phyloP scores from a whole-genome alignment of 2,113 vertebrate species.

The Apteryx owenii region DNA sequence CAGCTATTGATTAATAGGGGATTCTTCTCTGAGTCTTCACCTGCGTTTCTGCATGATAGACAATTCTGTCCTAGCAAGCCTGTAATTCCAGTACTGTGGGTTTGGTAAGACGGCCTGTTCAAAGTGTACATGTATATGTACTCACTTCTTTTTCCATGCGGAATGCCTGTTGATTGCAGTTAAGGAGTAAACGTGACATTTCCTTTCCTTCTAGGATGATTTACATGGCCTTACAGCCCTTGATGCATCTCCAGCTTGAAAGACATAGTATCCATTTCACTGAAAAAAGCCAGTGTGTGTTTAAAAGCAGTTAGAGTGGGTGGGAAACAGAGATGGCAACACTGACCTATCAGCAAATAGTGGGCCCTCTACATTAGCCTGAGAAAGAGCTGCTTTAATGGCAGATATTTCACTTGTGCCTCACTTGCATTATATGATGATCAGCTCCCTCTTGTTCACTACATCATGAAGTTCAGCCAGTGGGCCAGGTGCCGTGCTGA shows the following conservation, averaged over 20 bases:
- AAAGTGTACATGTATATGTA: not conserved
- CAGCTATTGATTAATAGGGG: slow-evolving; percentile 48
- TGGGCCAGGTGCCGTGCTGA: not conserved
- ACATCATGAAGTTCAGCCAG: not conserved
- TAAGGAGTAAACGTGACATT: not conserved
- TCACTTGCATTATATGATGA: not conserved
- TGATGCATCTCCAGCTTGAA: not conserved
- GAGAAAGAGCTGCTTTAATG: not conserved
- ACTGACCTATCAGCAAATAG: not conserved
- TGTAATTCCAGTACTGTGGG: not conserved
- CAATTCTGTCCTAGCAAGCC: not conserved
- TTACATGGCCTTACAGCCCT: not conserved
- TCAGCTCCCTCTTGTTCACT: not conserved
- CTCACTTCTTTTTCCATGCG: not conserved
- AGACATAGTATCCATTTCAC: not conserved
- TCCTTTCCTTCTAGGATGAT: not conserved
- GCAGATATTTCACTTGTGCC: not conserved
- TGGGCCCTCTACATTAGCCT: not conserved
- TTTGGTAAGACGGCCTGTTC: not conserved
- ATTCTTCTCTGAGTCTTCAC: not conserved
- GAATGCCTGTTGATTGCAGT: not conserved
- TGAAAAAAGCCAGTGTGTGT: not conserved
- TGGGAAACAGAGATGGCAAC: not conserved
- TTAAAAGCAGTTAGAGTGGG: not conserved
- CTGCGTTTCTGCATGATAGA: not conserved